Evolutionary conservation across 2,113 vertebrate species (phyloP).

Genomic region (Phasianus colchicus): DNA sequence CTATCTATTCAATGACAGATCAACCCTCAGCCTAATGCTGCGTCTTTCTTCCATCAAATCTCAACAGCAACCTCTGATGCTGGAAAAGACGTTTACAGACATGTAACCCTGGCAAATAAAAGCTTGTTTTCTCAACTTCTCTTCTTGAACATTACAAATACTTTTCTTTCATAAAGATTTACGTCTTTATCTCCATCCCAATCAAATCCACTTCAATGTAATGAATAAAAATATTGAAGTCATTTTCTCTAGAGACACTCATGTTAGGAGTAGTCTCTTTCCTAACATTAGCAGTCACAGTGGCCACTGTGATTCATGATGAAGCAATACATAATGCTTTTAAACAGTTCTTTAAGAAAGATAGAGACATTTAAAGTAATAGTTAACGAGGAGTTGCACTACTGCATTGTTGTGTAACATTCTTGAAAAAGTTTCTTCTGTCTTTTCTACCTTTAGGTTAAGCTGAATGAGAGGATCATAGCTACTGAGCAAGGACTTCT

Average conservation of each 20-base stretch:
- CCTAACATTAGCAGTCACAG: background rate
- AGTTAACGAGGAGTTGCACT: background rate
- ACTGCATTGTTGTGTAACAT: background rate
- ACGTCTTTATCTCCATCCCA: background rate
- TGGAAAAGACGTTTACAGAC: background rate
- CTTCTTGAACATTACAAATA: background rate
- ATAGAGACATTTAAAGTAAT: background rate
- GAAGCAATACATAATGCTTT: background rate
- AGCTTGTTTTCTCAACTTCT: background rate
- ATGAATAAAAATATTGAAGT: background rate
- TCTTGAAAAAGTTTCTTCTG: background rate
- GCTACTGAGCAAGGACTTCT: constrained; percentile 92
- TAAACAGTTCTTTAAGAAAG: background rate
- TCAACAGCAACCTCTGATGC: background rate
- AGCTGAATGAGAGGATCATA: constrained; percentile 90
- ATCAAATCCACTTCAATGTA: background rate
- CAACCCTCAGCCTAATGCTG: background rate
- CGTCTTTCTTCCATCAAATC: background rate
- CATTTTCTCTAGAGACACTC: background rate
- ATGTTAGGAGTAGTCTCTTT: background rate
- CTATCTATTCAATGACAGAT: background rate
- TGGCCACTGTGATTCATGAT: background rate
- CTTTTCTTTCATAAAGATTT: background rate
- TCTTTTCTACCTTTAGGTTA: constrained; percentile 82
- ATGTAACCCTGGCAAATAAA: background rate